Evolutionary conservation across 2,797 vertebrate species (phyloP).

Genomic region (Salarias fasciatus): DNA sequence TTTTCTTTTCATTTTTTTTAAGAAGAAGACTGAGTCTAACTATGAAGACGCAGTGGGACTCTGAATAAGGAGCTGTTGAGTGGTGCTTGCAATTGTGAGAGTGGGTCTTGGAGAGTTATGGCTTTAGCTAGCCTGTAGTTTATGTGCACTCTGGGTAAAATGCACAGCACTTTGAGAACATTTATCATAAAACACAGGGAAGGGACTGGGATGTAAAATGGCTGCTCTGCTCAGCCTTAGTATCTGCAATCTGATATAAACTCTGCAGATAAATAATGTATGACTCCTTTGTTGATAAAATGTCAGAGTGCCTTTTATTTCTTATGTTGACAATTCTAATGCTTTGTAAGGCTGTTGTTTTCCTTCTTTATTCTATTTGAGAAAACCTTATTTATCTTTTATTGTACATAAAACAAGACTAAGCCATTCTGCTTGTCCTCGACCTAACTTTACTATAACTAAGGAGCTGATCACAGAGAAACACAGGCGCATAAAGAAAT

Average conservation of each 20-base stretch:
- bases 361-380: slow-evolving; percentile 39
- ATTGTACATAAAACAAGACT: slow-evolving; percentile 36
- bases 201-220: slow-evolving; percentile 76
- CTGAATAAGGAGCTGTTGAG: slow-evolving; percentile 62
- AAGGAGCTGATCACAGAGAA: slow-evolving; percentile 8
- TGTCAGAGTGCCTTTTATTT: slow-evolving; percentile 72
- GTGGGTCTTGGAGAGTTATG: slow-evolving; percentile 75
- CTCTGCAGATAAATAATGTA: slow-evolving; percentile 78
- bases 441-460: slow-evolving; percentile 17
- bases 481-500: not conserved
- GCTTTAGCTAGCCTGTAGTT: slow-evolving; percentile 74
- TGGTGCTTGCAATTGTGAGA: slow-evolving; percentile 69
- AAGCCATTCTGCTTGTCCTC: slow-evolving; percentile 22
- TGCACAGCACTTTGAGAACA: slow-evolving; percentile 81
- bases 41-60: slow-evolving; percentile 51
- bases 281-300: slow-evolving; percentile 61
- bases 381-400: slow-evolving; percentile 43
- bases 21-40: slow-evolving; percentile 13
- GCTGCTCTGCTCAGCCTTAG: slow-evolving; percentile 69
- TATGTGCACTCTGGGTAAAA: slow-evolving; percentile 82
- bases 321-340: slow-evolving; percentile 69
- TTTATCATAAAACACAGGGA: slow-evolving; percentile 82
- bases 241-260: slow-evolving; percentile 76
- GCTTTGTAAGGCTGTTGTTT: slow-evolving; percentile 64
- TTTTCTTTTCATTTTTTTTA: slow-evolving; percentile 11